Conservation (phyloP, 2,113 vertebrate species). For the Carettochelys insculpta region DNA sequence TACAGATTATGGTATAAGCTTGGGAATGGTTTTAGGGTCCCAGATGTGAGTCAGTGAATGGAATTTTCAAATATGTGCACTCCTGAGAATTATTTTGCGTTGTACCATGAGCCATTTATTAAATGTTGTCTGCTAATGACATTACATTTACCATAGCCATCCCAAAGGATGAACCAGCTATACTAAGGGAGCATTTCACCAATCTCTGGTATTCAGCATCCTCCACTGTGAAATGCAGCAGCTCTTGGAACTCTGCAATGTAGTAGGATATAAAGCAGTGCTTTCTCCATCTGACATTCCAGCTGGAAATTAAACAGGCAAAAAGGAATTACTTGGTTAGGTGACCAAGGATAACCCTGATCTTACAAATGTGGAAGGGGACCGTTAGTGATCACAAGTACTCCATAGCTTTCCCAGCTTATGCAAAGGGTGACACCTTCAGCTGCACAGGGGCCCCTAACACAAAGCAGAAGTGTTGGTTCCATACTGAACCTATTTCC, state of each 20-base stretch:
- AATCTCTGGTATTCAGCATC: fast-evolving
- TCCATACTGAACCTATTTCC: conserved; percentile 19
- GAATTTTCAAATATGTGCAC: background rate
- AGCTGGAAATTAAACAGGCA: conserved; percentile 56
- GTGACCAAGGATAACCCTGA: conserved; percentile 47
- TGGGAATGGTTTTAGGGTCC: background rate
- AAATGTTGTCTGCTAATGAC: background rate
- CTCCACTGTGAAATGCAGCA: background rate
- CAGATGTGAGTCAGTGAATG: background rate
- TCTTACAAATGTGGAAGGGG: conserved; percentile 7
- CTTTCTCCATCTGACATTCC: conserved; percentile 13
- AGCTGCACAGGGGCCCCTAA: fast-evolving
- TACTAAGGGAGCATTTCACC: background rate
- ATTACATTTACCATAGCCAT: background rate
- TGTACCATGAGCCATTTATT: conserved; percentile 3
- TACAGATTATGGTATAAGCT: background rate
- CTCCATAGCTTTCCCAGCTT: conserved; percentile 40
- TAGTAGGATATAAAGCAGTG: conserved; percentile 31
- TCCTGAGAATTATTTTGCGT: background rate
- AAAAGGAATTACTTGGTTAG: conserved; percentile 54
- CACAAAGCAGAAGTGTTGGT: conserved; percentile 1
- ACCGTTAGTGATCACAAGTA: conserved; percentile 57
- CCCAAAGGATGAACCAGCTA: background rate
- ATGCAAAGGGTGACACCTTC: background rate
- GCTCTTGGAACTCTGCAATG: background rate